These are phyloP conservation scores for Hirtodrosophila duncani DNA, from an alignment of 2,888 invertebrate genomes.

Conservation along the genomic window DNA sequence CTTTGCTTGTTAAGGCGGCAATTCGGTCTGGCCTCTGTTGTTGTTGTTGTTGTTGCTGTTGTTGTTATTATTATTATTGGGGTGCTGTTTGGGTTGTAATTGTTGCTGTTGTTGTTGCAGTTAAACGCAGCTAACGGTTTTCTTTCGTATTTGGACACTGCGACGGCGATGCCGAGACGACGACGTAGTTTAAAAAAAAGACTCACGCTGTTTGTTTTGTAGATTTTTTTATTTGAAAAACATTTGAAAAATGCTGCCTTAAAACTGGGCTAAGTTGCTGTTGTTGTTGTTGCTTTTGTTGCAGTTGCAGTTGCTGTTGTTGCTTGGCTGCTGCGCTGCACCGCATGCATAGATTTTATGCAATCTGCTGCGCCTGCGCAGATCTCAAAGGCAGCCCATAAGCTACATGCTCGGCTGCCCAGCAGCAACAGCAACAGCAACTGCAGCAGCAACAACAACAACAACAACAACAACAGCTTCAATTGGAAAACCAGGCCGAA, in stretches of 20 bases:
- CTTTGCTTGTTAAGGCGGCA: slow-evolving; percentile 46
- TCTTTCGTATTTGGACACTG: slow-evolving; percentile 22
- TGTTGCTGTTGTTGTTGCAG: slow-evolving; percentile 12
- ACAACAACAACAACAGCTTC: not conserved
- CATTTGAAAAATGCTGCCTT: slow-evolving; percentile 34
- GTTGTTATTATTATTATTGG: slow-evolving; percentile 31
- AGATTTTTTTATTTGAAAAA: slow-evolving; percentile 17
- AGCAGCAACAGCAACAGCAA: slow-evolving; percentile 15
- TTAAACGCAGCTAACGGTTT: slow-evolving; percentile 26
- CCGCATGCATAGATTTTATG: slow-evolving; percentile 47
- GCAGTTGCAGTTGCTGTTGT: slow-evolving; percentile 15
- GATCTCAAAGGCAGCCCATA: slow-evolving; percentile 42
- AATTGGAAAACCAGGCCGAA: slow-evolving; percentile 47
- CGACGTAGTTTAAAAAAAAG: too few species aligned
- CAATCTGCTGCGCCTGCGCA: slow-evolving; percentile 47
- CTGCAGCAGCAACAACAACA: slow-evolving; percentile 14
- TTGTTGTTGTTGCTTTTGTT: slow-evolving; percentile 5
- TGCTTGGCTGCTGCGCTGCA: too few species aligned
- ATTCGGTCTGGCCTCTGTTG: slow-evolving; percentile 21
- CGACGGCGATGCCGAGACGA: slow-evolving; percentile 22
- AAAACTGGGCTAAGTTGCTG: slow-evolving; percentile 38
- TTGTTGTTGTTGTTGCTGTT: slow-evolving; percentile 15
- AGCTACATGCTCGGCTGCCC: slow-evolving; percentile 49
- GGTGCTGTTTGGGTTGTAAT: slow-evolving; percentile 14
- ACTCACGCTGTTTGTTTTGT: slow-evolving; percentile 35